phyloP scores from a whole-genome alignment of 2,797 vertebrate genomes.

The Syncerus caffer region DNA sequence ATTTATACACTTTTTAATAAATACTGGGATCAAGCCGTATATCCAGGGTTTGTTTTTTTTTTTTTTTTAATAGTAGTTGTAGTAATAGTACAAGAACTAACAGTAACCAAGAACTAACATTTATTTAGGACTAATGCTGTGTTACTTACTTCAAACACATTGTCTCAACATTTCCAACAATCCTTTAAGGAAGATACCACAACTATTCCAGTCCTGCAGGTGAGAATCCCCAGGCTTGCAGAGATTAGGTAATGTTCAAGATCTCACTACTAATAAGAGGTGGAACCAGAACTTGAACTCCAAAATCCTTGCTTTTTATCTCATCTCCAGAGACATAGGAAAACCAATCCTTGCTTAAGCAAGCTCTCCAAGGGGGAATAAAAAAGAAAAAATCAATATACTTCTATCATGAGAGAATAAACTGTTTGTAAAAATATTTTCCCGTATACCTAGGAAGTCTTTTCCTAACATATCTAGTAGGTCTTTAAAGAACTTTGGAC shows the following conservation, averaged over 20 bases:
- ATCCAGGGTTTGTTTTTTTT: neutral
- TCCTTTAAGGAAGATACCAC: neutral
- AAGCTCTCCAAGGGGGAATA: neutral
- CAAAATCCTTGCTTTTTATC: neutral
- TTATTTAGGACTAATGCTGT: neutral
- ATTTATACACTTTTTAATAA: neutral
- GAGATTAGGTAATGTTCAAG: neutral
- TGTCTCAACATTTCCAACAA: neutral
- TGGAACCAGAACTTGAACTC: neutral
- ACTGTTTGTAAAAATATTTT: neutral
- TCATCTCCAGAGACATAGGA: neutral
- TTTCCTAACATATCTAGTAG: neutral
- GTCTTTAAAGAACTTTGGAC: neutral
- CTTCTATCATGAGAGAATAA: neutral
- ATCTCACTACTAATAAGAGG: neutral
- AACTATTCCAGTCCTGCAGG: neutral
- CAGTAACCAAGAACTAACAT: neutral
- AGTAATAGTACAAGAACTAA: neutral
- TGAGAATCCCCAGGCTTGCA: neutral
- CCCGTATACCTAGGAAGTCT: neutral
- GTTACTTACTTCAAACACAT: neutral
- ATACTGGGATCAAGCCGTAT: neutral
- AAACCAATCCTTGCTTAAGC: neutral
- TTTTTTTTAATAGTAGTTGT: neutral
- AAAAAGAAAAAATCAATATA: neutral